These are phyloP conservation scores for Phengaris arion DNA, from an alignment of 2,888 invertebrate species.

Conservation along the genomic window DNA sequence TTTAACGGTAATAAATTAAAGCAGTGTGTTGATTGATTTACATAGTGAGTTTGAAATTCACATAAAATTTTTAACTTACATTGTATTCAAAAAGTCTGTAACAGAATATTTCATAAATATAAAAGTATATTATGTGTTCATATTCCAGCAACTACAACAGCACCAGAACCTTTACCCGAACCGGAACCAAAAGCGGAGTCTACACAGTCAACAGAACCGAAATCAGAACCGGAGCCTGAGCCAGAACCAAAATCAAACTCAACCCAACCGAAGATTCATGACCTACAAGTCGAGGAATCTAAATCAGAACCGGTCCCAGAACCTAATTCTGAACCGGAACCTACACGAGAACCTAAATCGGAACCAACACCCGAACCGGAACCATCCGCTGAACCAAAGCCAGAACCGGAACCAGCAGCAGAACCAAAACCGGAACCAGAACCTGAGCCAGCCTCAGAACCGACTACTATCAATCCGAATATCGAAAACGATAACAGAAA, in stretches of 20 bases:
- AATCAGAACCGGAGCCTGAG: constrained; percentile 47
- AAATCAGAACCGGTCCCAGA: constrained; percentile 45
- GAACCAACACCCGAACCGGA: constrained; percentile 48
- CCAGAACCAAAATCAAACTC: constrained; percentile 51
- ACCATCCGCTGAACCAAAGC: constrained; percentile 53
- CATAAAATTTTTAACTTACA: too few relatives aligned
- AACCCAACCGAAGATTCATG: constrained; percentile 42
- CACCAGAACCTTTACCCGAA: constrained; percentile 47
- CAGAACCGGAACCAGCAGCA: constrained; percentile 53
- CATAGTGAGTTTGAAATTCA: too few relatives aligned
- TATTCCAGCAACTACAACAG: constrained; percentile 51
- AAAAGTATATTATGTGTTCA: constrained; percentile 15
- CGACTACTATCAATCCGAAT: constrained; percentile 60
- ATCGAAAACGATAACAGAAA: constrained; percentile 67
- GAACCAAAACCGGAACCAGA: constrained; percentile 64
- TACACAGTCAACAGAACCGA: constrained; percentile 45
- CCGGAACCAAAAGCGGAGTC: constrained; percentile 43
- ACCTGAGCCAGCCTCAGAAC: constrained; percentile 52
- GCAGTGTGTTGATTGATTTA: too few relatives aligned
- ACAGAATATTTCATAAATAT: constrained; percentile 4
- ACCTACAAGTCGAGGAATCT: constrained; percentile 29
- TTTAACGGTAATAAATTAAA: constrained; percentile 4
- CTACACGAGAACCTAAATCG: constrained; percentile 49
- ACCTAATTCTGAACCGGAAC: constrained; percentile 50
- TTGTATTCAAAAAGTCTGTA: background rate